A percentile compares a stretch with the other conserved stretches of the same genome.
Evolutionary conservation across 2,113 vertebrate genomes (phyloP).

Genomic region (Hystrix brachyura): DNA sequence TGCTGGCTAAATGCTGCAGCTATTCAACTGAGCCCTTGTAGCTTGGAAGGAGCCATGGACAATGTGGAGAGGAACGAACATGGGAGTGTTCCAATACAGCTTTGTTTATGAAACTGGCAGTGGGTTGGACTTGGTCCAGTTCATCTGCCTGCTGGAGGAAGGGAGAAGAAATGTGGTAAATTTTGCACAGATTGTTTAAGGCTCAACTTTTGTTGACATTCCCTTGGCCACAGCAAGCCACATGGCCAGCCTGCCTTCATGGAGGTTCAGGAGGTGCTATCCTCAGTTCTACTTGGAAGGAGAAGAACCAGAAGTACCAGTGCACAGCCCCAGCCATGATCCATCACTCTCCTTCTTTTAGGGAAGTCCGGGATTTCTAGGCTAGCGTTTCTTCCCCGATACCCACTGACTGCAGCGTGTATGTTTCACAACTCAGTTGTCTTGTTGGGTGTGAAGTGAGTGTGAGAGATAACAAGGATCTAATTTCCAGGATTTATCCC

Average conservation of each 20-base stretch:
- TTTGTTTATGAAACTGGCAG: conserved; percentile 55
- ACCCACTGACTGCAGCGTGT: neutral
- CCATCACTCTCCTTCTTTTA: neutral
- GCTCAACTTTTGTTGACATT: conserved; percentile 10
- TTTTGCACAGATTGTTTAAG: neutral
- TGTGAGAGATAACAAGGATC: neutral
- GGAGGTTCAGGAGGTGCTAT: neutral
- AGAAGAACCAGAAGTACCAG: neutral
- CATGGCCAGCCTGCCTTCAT: neutral
- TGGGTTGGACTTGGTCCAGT: neutral
- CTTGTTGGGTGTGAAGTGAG: conserved; percentile 37
- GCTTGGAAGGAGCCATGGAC: neutral
- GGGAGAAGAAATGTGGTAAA: neutral
- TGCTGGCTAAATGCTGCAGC: neutral
- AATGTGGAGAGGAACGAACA: neutral
- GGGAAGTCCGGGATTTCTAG: conserved; percentile 32
- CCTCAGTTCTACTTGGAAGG: neutral
- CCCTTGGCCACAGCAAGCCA: neutral
- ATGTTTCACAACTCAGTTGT: neutral
- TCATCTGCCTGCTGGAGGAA: neutral
- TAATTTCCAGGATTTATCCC: conserved; percentile 10
- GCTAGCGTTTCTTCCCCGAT: neutral
- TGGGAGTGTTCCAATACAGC: neutral
- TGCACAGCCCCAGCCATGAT: neutral
- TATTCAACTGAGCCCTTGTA: neutral